Conservation (phyloP, 2,113 vertebrate species). For the Recurvirostra avosetta region DNA sequence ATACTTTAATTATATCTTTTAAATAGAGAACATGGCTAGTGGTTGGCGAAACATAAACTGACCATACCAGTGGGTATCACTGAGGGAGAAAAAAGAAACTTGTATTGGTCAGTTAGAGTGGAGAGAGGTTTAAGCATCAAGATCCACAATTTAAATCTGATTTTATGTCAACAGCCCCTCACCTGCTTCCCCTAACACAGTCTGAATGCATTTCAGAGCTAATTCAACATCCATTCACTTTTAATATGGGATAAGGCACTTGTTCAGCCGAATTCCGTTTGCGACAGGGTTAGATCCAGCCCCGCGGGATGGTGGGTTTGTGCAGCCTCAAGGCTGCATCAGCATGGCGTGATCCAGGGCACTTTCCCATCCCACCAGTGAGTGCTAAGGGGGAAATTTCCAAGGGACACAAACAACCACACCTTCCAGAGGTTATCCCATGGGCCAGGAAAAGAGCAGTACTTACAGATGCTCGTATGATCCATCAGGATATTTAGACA, state of each 20-base stretch:
- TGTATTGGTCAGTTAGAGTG: not conserved
- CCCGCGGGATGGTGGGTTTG: not conserved
- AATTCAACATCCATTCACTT: conserved; percentile 11
- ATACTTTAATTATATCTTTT: not conserved
- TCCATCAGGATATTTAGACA: not conserved
- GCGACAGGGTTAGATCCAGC: not conserved
- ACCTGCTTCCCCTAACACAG: not conserved
- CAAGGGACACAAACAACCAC: not conserved
- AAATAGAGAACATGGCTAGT: not conserved
- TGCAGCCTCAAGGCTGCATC: not conserved
- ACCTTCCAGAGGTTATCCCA: not conserved
- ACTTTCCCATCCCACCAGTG: not conserved
- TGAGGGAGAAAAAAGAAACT: not conserved
- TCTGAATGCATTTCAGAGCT: conserved; percentile 30
- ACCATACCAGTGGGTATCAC: not conserved
- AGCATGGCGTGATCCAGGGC: fast-evolving
- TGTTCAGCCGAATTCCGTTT: not conserved
- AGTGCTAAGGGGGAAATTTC: not conserved
- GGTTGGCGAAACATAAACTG: not conserved
- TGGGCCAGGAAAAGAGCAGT: not conserved
- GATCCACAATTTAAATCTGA: conserved; percentile 25
- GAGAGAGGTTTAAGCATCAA: not conserved
- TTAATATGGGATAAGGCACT: not conserved
- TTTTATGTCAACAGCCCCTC: conserved; percentile 23
- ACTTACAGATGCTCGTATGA: fast-evolving